Percentiles rank a stretch among this genome's conserved stretches.
These are phyloP conservation scores for Ceratitis capitata DNA, from an alignment of 1,140 invertebrate species.

Conservation along the genomic window DNA sequence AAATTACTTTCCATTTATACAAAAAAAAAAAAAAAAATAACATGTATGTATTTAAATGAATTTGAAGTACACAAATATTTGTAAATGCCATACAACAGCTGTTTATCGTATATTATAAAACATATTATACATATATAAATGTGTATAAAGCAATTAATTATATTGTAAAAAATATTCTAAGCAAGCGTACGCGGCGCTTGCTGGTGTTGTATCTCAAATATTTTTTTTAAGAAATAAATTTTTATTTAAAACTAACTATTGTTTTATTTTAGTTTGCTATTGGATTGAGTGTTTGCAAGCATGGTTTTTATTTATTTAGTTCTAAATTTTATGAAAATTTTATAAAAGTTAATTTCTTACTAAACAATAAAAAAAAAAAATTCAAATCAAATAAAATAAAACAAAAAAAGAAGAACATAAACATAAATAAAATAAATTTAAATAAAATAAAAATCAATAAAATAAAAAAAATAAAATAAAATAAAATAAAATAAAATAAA, in stretches of 20 bases:
- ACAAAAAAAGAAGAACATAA: neutral
- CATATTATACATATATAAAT: neutral
- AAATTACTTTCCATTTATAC: neutral
- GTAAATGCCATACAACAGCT: conserved; percentile 35
- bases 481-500: neutral
- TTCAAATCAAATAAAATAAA: neutral
- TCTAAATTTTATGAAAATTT: neutral
- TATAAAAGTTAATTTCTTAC: neutral
- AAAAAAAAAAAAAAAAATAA: conserved; percentile 10
- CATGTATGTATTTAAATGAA: neutral
- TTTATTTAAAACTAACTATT: neutral
- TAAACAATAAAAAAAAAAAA: too few relatives aligned
- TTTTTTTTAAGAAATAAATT: conserved; percentile 8
- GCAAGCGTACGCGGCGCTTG: neutral
- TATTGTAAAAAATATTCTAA: neutral
- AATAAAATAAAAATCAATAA: neutral
- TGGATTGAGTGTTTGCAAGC: too few relatives aligned
- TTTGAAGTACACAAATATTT: conserved; percentile 9
- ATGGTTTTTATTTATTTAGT: neutral
- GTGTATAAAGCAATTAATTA: neutral
- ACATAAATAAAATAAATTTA: too few relatives aligned
- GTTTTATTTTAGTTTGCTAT: neutral
- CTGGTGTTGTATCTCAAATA: conserved; percentile 9
- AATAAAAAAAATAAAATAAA: neutral
- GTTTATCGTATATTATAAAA: neutral